Evolutionary conservation across 2,888 invertebrate genomes (phyloP).

Genomic region (Lasius fuliginosus): DNA sequence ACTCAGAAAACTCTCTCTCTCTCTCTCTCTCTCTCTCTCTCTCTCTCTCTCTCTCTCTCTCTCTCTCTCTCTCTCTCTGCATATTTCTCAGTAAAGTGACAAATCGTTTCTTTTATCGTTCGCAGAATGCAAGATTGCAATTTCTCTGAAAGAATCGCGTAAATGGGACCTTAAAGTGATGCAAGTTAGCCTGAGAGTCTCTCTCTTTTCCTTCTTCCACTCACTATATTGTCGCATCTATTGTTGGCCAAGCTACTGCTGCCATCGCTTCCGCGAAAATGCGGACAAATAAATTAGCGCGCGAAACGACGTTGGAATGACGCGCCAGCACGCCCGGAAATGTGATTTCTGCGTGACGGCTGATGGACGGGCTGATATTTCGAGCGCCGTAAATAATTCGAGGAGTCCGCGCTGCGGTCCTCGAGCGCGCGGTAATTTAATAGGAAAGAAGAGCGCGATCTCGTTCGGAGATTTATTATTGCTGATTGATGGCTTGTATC

Average conservation of each 20-base stretch:
- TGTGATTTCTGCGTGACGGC: slow-evolving; percentile 62
- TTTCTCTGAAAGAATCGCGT: not conserved
- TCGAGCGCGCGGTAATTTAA: slow-evolving; percentile 59
- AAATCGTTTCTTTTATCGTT: not conserved
- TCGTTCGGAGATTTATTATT: slow-evolving; percentile 52
- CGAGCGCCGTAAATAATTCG: slow-evolving; percentile 59
- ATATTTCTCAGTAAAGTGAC: not conserved
- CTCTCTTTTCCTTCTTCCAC: not conserved
- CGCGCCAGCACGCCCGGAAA: slow-evolving; percentile 51
- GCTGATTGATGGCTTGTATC: slow-evolving; percentile 54
- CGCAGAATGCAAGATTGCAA: not conserved
- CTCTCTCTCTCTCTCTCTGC: not conserved
- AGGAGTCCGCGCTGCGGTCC: slow-evolving; percentile 30
- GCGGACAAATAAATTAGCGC: slow-evolving; percentile 57
- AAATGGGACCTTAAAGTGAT: not conserved
- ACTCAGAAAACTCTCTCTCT: not conserved
- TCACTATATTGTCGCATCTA: not conserved
- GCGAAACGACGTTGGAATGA: slow-evolving; percentile 54
- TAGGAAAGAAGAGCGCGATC: slow-evolving; percentile 45
- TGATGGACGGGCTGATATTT: slow-evolving; percentile 60
- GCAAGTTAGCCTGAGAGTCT: not conserved
- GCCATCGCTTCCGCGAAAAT: slow-evolving; percentile 40
- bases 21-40: not conserved
- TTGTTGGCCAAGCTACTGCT: not conserved
- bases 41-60: not conserved